These are phyloP conservation scores for Corythaixoides concolor DNA, from an alignment of 2,113 vertebrate species.

Conservation along the genomic window DNA sequence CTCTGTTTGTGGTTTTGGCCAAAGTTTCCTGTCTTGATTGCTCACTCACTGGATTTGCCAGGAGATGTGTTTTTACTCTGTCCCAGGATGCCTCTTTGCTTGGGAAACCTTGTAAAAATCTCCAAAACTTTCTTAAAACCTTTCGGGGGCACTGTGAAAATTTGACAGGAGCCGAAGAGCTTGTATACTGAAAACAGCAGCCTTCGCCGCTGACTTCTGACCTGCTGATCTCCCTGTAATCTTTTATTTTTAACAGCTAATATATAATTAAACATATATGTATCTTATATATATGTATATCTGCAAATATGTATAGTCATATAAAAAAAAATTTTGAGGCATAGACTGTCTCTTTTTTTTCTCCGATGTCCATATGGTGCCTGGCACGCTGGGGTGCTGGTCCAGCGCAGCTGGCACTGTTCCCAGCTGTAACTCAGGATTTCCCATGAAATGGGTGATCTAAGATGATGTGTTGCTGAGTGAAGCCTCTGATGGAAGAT, in stretches of 20 bases:
- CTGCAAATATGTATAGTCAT: neutral
- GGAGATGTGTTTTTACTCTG: neutral
- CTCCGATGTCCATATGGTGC: rapidly evolving
- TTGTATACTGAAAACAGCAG: neutral
- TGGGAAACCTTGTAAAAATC: neutral
- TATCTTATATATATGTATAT: too few species aligned
- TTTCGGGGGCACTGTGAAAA: neutral
- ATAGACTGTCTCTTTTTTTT: neutral
- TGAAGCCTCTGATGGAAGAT: too few species aligned
- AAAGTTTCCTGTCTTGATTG: neutral
- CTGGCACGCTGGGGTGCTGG: rapidly evolving
- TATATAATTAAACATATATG: neutral
- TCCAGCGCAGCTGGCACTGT: neutral
- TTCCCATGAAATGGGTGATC: rapidly evolving
- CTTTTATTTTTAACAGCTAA: neutral
- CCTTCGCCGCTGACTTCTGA: neutral
- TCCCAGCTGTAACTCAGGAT: rapidly evolving
- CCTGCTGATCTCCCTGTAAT: neutral
- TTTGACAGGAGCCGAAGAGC: neutral
- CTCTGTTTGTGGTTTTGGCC: neutral
- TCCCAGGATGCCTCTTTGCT: neutral
- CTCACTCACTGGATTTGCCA: neutral
- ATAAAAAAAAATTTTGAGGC: rapidly evolving
- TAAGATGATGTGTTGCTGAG: neutral
- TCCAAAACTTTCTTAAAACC: neutral